phyloP scores from a whole-genome alignment of 2,888 invertebrate genomes.

The Lepidonotus clava region DNA sequence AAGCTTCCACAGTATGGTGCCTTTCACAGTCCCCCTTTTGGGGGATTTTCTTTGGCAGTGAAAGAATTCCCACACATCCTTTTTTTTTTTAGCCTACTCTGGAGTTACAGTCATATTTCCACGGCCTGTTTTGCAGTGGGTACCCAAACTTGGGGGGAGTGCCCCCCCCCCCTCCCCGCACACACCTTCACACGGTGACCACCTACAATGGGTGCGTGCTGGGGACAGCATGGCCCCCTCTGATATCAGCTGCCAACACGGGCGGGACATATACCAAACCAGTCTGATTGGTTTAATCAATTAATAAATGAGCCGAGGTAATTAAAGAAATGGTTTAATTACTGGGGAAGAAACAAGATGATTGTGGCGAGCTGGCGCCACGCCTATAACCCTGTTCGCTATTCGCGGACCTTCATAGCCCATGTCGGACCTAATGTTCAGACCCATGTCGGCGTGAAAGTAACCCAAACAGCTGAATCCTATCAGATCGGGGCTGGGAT shows the following conservation, averaged over 20 bases:
- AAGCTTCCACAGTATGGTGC: too few species aligned
- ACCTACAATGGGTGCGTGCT: neutral
- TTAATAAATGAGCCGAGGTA: neutral
- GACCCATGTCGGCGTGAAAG: neutral
- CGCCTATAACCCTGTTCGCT: neutral
- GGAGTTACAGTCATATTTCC: too few species aligned
- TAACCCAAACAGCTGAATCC: neutral
- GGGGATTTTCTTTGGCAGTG: too few species aligned
- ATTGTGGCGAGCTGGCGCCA: neutral
- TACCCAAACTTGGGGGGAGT: too few species aligned
- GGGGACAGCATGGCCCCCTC: neutral
- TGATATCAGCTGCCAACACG: constrained; percentile 7
- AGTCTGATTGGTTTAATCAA: neutral
- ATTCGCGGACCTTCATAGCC: too few species aligned
- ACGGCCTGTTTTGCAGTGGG: neutral
- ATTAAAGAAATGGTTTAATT: constrained; percentile 2
- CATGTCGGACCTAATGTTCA: too few species aligned
- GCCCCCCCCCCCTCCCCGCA: neutral
- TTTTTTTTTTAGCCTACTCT: too few species aligned
- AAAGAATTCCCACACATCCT: too few species aligned
- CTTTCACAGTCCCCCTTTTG: too few species aligned
- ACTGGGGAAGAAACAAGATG: neutral
- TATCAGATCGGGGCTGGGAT: neutral
- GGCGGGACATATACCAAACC: neutral
- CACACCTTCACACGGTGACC: too few species aligned